Percentiles rank a stretch among this genome's conserved stretches.
phyloP scores from a whole-genome alignment of 2,888 invertebrate species.

The Villa cingulata region DNA sequence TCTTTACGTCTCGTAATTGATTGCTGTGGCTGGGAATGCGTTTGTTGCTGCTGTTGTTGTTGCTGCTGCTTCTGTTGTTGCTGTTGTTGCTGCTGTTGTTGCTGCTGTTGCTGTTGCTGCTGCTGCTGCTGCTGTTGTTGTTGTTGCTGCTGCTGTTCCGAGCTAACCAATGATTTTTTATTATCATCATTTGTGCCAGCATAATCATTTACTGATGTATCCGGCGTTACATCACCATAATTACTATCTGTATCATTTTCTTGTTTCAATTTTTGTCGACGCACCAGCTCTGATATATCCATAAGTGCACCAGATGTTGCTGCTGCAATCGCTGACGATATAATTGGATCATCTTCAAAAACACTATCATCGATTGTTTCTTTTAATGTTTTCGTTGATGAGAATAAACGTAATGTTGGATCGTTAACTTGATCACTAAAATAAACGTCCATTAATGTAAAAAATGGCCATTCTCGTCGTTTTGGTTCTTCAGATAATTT shows the following conservation, averaged over 20 bases:
- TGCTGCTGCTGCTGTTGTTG: conserved; percentile 11
- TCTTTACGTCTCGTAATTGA: no score
- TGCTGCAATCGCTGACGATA: conserved; percentile 35
- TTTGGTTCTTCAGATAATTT: conserved; percentile 38
- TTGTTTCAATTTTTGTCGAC: conserved; percentile 28
- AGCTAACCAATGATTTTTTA: background rate
- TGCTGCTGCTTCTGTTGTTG: conserved; percentile 10
- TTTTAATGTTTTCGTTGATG: conserved; percentile 35
- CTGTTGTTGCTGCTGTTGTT: background rate
- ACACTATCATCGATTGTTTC: conserved; percentile 36
- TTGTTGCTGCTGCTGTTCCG: conserved; percentile 11
- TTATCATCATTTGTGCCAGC: background rate
- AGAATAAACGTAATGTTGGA: conserved; percentile 36
- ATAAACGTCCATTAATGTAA: conserved; percentile 36
- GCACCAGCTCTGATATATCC: conserved; percentile 34
- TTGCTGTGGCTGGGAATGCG: conserved; percentile 20
- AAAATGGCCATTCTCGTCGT: conserved; percentile 37
- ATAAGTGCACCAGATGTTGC: conserved; percentile 35
- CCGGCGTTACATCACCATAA: conserved; percentile 10
- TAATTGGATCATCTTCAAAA: conserved; percentile 37
- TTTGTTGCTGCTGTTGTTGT: conserved; percentile 18
- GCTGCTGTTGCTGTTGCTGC: conserved; percentile 1
- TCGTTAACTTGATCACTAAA: conserved; percentile 38
- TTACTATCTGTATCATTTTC: conserved; percentile 16
- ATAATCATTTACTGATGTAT: conserved; percentile 10